phyloP scores from a whole-genome alignment of 2,113 vertebrate species.

The Mormoops blainvillei region DNA sequence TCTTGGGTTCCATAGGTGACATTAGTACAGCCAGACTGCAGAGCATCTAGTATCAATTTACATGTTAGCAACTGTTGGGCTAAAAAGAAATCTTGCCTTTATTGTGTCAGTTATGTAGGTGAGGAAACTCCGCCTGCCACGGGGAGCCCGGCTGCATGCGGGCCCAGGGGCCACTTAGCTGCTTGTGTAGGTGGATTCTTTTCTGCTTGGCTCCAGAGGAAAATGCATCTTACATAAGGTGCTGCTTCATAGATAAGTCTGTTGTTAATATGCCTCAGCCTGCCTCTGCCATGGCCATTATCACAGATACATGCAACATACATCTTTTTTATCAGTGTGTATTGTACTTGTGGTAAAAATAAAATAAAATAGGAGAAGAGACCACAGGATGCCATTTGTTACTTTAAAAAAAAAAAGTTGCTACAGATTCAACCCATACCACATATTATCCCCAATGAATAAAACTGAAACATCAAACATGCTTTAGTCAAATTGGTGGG shows the following conservation, averaged over 20 bases:
- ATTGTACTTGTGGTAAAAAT: conserved; percentile 48
- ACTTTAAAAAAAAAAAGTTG: not conserved
- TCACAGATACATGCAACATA: conserved; percentile 24
- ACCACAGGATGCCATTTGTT: conserved; percentile 41
- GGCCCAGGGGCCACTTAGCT: conserved; percentile 53
- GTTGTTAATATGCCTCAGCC: conserved; percentile 59
- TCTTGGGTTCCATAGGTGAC: conserved; percentile 21
- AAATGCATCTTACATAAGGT: conserved; percentile 72
- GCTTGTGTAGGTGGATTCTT: conserved; percentile 32
- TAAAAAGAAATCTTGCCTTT: conserved; percentile 45
- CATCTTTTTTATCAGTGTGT: conserved; percentile 59
- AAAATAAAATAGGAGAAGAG: conserved; percentile 26
- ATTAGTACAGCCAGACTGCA: not conserved
- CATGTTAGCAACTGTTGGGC: conserved; percentile 9
- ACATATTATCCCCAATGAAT: not conserved
- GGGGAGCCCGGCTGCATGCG: not conserved
- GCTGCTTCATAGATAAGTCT: conserved; percentile 62
- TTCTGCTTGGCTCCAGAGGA: conserved; percentile 58
- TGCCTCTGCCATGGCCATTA: conserved; percentile 56
- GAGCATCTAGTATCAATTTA: conserved; percentile 25
- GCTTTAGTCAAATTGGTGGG: not conserved
- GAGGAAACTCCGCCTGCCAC: not conserved
- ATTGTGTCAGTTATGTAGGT: not conserved
- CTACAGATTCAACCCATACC: not conserved
- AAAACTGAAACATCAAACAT: conserved; percentile 36